A percentile compares a stretch with the other conserved stretches of the same genome.
These are phyloP conservation scores for Hipposideros larvatus DNA, from an alignment of 2,797 vertebrate genomes.

Conservation along the genomic window DNA sequence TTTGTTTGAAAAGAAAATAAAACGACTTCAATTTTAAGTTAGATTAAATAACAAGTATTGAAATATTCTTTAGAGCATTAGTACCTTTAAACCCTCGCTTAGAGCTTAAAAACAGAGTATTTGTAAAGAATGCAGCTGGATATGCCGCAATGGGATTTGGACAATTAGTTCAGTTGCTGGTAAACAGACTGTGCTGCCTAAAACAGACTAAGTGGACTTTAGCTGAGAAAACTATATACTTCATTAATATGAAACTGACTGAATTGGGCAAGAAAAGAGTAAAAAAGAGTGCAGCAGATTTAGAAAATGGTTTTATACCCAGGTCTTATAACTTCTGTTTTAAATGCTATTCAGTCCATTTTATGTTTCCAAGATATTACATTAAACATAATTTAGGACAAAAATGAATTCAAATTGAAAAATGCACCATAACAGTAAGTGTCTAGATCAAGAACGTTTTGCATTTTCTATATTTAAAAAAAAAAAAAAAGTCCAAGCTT, in stretches of 20 bases:
- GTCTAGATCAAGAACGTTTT: neutral
- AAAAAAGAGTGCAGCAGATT: conserved; percentile 39
- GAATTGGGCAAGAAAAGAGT: conserved; percentile 47
- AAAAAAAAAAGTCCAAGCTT: neutral
- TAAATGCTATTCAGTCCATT: conserved; percentile 17
- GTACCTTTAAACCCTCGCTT: conserved; percentile 39
- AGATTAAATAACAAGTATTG: conserved; percentile 25
- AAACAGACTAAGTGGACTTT: conserved; percentile 34
- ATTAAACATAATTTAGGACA: conserved; percentile 58
- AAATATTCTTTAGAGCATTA: conserved; percentile 15
- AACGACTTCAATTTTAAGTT: neutral
- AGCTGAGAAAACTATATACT: conserved; percentile 39
- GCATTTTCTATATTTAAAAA: neutral
- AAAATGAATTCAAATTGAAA: conserved; percentile 65
- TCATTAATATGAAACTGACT: conserved; percentile 62
- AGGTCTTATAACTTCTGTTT: conserved; percentile 61
- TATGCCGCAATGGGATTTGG: neutral
- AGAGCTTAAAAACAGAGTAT: conserved; percentile 34
- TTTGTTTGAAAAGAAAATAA: neutral
- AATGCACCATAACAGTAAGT: neutral
- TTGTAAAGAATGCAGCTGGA: neutral
- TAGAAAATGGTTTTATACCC: conserved; percentile 67
- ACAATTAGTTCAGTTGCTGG: conserved; percentile 60
- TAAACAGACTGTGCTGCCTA: conserved; percentile 42
- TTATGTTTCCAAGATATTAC: conserved; percentile 52